phyloP scores from a whole-genome alignment of 2,888 invertebrate species.

The Netelia melanura region DNA sequence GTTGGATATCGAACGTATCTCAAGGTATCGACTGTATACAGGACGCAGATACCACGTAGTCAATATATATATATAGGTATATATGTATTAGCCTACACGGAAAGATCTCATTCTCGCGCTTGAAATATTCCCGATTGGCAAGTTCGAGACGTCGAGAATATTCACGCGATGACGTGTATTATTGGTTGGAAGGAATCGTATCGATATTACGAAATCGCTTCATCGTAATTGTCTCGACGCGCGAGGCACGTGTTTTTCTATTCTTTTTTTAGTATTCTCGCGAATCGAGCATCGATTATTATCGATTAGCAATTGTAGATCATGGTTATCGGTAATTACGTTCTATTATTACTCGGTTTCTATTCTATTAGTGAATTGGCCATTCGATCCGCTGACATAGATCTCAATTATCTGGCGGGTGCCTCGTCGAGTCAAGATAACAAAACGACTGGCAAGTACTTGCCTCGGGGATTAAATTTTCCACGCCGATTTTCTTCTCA shows the following conservation, averaged over 20 bases:
- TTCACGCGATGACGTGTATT: background rate
- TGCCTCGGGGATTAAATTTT: slow-evolving; percentile 16
- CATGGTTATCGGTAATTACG: slow-evolving; percentile 50
- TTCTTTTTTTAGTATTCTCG: background rate
- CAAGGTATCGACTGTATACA: slow-evolving; percentile 24
- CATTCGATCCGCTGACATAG: slow-evolving; percentile 47
- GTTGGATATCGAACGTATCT: slow-evolving; percentile 27
- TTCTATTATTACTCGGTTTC: slow-evolving; percentile 57
- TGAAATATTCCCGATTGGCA: slow-evolving; percentile 30
- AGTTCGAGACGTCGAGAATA: slow-evolving; percentile 1
- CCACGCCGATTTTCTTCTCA: background rate
- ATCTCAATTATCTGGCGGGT: slow-evolving; percentile 46
- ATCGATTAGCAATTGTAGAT: slow-evolving; percentile 53
- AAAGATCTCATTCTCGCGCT: slow-evolving; percentile 35
- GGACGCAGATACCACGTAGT: background rate
- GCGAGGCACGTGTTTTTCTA: slow-evolving; percentile 8
- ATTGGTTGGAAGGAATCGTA: slow-evolving; percentile 23
- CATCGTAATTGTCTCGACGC: slow-evolving; percentile 12
- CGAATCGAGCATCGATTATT: slow-evolving; percentile 35
- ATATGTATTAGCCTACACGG: slow-evolving; percentile 11
- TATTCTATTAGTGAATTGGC: slow-evolving; percentile 48
- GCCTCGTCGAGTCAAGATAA: slow-evolving; percentile 27
- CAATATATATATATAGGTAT: background rate
- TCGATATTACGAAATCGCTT: slow-evolving; percentile 6
- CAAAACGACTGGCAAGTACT: slow-evolving; percentile 15